phyloP scores from a whole-genome alignment of 2,888 invertebrate genomes.

The Andrena bucephala region DNA sequence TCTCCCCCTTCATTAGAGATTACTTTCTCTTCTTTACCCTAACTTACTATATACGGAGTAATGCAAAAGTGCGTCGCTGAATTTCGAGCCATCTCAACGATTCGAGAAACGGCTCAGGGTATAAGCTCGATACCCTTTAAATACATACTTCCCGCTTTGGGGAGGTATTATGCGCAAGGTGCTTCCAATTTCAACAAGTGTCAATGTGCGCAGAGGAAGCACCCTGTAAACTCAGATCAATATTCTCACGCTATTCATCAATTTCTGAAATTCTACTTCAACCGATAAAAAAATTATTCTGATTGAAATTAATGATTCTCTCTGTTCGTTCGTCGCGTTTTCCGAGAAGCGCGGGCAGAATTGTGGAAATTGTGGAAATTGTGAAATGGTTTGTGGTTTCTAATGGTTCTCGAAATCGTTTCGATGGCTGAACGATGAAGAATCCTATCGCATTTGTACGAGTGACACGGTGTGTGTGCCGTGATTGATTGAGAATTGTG shows the following conservation, averaged over 20 bases:
- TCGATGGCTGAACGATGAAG: slow-evolving; percentile 28
- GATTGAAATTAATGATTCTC: background rate
- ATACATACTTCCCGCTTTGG: background rate
- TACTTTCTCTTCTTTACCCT: slow-evolving; percentile 20
- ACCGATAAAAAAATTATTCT: background rate
- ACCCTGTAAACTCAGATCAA: background rate
- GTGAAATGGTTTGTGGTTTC: background rate
- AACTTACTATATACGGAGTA: slow-evolving; percentile 52
- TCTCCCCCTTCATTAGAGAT: slow-evolving; percentile 9
- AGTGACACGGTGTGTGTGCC: slow-evolving; percentile 44
- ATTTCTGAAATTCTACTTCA: background rate
- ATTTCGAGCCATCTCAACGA: slow-evolving; percentile 31
- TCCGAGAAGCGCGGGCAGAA: too few species aligned
- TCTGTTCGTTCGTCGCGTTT: too few species aligned
- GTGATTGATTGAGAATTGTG: slow-evolving; percentile 43
- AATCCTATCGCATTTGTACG: slow-evolving; percentile 60
- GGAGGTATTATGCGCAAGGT: background rate
- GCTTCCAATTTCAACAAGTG: background rate
- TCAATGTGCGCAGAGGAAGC: background rate
- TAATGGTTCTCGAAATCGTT: slow-evolving; percentile 10
- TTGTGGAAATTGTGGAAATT: too few species aligned
- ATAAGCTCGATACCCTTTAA: background rate
- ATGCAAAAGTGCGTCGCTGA: slow-evolving; percentile 47
- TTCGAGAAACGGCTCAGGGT: slow-evolving; percentile 21
- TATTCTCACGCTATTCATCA: too few species aligned